These are phyloP conservation scores for Gambelia wislizenii DNA, from an alignment of 2,797 vertebrate genomes.

Conservation along the genomic window DNA sequence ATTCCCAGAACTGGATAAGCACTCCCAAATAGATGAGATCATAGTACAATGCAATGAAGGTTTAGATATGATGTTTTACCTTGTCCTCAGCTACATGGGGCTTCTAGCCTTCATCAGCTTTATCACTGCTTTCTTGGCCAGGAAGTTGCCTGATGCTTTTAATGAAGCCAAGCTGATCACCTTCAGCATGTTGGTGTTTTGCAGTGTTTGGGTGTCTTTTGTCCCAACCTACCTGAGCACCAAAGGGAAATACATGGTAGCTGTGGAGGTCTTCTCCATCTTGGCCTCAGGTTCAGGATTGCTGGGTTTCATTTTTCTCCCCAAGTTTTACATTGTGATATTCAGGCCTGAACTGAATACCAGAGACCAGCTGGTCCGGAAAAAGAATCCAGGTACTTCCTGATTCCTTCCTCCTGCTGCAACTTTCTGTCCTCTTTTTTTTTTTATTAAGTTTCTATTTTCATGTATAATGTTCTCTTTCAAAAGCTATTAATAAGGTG, in stretches of 20 bases:
- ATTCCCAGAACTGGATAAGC: background rate
- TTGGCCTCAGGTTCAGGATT: background rate
- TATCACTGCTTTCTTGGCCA: background rate
- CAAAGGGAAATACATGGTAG: background rate
- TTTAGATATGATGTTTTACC: background rate
- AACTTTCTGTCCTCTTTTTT: fast-evolving
- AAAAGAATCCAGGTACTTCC: background rate
- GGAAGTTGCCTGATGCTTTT: background rate
- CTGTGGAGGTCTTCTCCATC: slow-evolving; percentile 19
- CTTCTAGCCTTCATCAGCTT: background rate
- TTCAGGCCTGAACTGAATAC: background rate
- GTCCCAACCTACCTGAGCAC: background rate
- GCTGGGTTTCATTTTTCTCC: background rate
- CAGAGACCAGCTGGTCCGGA: background rate
- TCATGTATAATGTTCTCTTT: too few relatives aligned
- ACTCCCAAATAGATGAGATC: background rate
- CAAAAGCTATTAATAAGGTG: too few relatives aligned
- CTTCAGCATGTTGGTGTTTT: too few relatives aligned
- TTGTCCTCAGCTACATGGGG: background rate
- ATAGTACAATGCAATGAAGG: background rate
- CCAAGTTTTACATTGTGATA: background rate
- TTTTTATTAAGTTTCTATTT: too few relatives aligned
- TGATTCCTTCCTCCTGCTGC: too few relatives aligned
- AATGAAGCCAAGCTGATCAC: background rate
- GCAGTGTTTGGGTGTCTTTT: background rate